phyloP scores from a whole-genome alignment of 2,797 vertebrate genomes.

The Falco naumanni region DNA sequence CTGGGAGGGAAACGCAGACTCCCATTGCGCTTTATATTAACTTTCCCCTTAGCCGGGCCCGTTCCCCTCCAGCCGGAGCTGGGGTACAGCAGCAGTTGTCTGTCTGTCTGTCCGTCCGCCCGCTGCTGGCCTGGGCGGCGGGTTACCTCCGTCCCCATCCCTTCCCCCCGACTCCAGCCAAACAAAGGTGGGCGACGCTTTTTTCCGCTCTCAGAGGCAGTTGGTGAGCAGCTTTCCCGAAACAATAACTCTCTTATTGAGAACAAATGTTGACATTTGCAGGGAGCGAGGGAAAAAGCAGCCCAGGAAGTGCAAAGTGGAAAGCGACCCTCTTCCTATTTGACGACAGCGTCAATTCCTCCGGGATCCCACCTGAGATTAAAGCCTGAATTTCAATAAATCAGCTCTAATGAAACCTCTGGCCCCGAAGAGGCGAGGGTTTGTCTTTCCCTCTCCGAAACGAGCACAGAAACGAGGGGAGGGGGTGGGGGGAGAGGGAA shows the following conservation, averaged over 20 bases:
- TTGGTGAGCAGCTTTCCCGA: constrained; percentile 81
- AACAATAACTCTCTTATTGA: constrained; percentile 90
- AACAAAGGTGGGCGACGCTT: constrained; percentile 80
- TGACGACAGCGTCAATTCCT: constrained; percentile 77
- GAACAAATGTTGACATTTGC: constrained; percentile 94
- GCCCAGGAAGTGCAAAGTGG: constrained; percentile 65
- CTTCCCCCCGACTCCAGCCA: background rate
- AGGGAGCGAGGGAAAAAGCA: constrained; percentile 72
- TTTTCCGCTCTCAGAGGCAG: constrained; percentile 83
- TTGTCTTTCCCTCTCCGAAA: constrained; percentile 47
- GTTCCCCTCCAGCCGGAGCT: background rate
- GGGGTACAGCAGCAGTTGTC: background rate
- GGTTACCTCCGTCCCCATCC: background rate
- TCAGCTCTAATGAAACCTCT: constrained; percentile 80
- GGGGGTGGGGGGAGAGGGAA: background rate
- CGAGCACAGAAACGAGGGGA: constrained; percentile 6
- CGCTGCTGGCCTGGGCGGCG: background rate
- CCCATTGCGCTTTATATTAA: background rate
- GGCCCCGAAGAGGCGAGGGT: constrained; percentile 61
- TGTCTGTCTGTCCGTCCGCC: background rate
- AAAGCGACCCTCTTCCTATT: constrained; percentile 80
- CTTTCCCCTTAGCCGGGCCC: background rate
- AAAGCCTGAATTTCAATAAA: constrained; percentile 86
- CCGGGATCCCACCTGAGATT: constrained; percentile 86
- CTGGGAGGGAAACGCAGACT: background rate